Base-by-base conservation (phyloP, 2,888 invertebrate genomes). In the Aspidapion aeneum region DNA sequence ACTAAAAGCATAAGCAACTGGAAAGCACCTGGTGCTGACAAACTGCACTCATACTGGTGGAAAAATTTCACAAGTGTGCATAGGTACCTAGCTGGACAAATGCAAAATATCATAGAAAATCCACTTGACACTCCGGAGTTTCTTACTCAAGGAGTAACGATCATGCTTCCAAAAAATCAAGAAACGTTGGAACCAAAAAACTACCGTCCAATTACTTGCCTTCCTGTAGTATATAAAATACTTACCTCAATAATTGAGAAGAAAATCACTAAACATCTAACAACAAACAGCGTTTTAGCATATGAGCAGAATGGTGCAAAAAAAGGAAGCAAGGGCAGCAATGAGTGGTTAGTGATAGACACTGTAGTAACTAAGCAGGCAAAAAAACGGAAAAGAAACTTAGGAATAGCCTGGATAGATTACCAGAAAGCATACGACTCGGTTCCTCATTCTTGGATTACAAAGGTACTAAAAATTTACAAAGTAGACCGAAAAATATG, bases 271-370 rank as follows among this genome's bases (percentile, higher is more conserved):
- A 48, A 48, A 48, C 49, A 48, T 48, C 9, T 48, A 12, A 16
- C 9, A 48, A 16, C 9, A 12, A 48, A 48, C 16, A 48, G 16
- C 9, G 9, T 48, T 12, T 16, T 48, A 12, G 9, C 49, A 12
- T 9, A 48, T 12, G 49, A 52, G 21, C 59, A 50, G 21, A 59
- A 59, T 21, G 59, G 59, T 7, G 51, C 35, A 18, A 54, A 21
- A 5, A 2, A 18, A 22, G 18, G 35, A 1, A 7, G 54, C 3
- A 19, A 21, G 18, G n/a, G n/a, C n/a, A n/a, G n/a, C n/a, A n/a
- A n/a, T n/a, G 54, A 60, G n/a, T 48, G 17, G 2, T 20, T 54
- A 3, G 1, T 60, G 17, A 22, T 60, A 12, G 60, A 54, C n/a
- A 54, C 19, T 17, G 21, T 60, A 2, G 3, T 60, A 2, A 54